A percentile compares a stretch with the other conserved stretches of the same genome.
Evolutionary conservation across 2,888 invertebrate species (phyloP).

Genomic region (Tolmerus cingulatus): DNA sequence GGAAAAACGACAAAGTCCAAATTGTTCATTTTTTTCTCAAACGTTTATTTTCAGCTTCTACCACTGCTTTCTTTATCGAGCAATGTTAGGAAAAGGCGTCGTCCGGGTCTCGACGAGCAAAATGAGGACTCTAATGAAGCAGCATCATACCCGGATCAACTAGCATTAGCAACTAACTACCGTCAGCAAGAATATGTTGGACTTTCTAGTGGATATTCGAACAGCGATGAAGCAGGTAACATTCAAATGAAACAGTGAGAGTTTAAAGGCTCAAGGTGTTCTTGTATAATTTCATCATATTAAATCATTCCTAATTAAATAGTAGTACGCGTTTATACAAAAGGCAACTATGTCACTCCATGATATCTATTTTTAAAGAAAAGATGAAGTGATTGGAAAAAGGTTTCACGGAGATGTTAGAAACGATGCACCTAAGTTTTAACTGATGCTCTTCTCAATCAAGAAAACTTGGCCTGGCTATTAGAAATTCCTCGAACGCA

Average conservation of each 20-base stretch:
- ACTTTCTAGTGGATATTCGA: conserved; percentile 48
- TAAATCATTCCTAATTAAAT: too few relatives aligned
- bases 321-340: too few relatives aligned
- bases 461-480: too few relatives aligned
- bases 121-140: conserved; percentile 52
- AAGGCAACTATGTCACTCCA: too few relatives aligned
- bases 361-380: too few relatives aligned
- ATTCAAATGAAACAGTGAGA: background rate
- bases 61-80: conserved; percentile 48
- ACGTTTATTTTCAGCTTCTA: conserved; percentile 46
- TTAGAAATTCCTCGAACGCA: too few relatives aligned
- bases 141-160: conserved; percentile 55
- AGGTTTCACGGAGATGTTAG: too few relatives aligned
- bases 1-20: background rate
- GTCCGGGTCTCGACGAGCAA: conserved; percentile 51
- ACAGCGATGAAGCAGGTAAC: conserved; percentile 50
- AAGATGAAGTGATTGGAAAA: too few relatives aligned
- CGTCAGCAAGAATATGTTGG: background rate
- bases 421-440: too few relatives aligned
- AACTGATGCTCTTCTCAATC: too few relatives aligned
- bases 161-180: conserved; percentile 56
- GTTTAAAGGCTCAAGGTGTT: background rate
- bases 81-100: conserved; percentile 54
- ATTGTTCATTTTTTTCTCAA: background rate
- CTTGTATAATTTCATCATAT: background rate